Percentiles rank a stretch among this genome's conserved stretches.
Evolutionary conservation across 2,797 vertebrate species (phyloP).

Genomic region (Otolemur crassicaudatus): DNA sequence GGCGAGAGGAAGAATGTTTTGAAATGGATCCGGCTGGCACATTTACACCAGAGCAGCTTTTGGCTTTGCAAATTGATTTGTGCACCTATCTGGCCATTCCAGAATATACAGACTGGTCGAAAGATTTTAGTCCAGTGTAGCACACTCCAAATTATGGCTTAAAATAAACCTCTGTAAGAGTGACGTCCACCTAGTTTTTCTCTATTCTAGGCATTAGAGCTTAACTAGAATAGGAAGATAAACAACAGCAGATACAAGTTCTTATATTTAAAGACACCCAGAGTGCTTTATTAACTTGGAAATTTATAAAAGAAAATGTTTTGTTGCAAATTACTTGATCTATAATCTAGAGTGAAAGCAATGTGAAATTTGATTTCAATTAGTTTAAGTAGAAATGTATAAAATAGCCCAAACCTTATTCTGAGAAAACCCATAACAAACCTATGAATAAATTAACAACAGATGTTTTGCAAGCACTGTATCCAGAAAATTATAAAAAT

Average conservation of each 20-base stretch:
- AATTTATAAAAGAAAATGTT: neutral
- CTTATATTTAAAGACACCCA: neutral
- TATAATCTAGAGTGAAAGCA: neutral
- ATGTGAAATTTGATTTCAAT: slow-evolving; percentile 1
- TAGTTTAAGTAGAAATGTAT: slow-evolving; percentile 2
- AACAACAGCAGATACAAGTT: neutral
- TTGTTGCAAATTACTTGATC: slow-evolving; percentile 10
- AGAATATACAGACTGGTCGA: neutral
- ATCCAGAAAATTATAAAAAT: slow-evolving; percentile 29
- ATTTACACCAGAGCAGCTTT: slow-evolving; percentile 56
- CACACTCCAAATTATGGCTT: neutral
- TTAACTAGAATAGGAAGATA: neutral
- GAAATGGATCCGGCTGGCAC: slow-evolving; percentile 75
- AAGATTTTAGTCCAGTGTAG: neutral
- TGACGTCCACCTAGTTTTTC: neutral
- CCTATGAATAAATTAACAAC: slow-evolving; percentile 27
- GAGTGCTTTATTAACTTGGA: neutral
- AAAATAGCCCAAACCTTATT: slow-evolving; percentile 24
- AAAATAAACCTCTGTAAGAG: neutral
- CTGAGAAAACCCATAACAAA: slow-evolving; percentile 42
- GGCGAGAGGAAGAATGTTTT: slow-evolving; percentile 72
- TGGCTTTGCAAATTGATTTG: slow-evolving; percentile 43
- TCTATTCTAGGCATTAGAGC: neutral
- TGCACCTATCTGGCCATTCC: neutral
- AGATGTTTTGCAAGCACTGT: neutral